These are phyloP conservation scores for Caranx melampygus DNA, from an alignment of 2,113 vertebrate genomes.

Conservation along the genomic window DNA sequence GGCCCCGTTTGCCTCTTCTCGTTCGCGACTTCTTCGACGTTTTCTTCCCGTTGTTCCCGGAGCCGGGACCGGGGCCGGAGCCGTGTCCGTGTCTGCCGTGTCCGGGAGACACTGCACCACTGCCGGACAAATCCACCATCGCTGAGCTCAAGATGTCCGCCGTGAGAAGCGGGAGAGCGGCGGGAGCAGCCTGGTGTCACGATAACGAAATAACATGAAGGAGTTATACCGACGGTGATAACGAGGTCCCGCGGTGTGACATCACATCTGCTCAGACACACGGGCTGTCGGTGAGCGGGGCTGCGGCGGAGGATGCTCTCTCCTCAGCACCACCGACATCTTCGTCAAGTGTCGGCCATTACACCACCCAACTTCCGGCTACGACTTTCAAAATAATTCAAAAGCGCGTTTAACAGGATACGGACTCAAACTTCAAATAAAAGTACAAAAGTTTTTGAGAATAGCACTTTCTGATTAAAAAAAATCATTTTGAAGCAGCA, in stretches of 20 bases:
- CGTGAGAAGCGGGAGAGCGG: neutral
- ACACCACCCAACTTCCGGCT: conserved; percentile 8
- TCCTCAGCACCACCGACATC: conserved; percentile 67
- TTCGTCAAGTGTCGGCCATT: neutral
- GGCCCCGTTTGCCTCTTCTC: conserved; percentile 83
- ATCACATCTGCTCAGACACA: neutral
- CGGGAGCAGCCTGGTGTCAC: neutral
- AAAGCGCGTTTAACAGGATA: neutral
- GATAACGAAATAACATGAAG: neutral
- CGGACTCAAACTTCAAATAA: neutral
- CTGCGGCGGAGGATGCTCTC: conserved; percentile 56
- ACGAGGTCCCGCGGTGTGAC: neutral
- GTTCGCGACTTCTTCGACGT: conserved; percentile 70
- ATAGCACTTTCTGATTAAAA: too few species aligned
- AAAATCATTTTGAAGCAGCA: too few species aligned
- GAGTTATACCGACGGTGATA: too few species aligned
- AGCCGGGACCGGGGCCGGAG: conserved; percentile 70
- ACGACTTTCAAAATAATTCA: conserved; percentile 40
- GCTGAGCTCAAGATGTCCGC: neutral
- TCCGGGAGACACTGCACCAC: conserved; percentile 50
- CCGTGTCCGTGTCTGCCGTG: conserved; percentile 63
- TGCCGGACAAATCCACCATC: conserved; percentile 68
- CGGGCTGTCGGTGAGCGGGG: neutral
- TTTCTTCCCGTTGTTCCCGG: conserved; percentile 57
- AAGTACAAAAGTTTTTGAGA: too few species aligned